Evolutionary conservation across 2,888 invertebrate species (phyloP), one percentile per base, ranked within the genome.

Genomic region (Eulithis testata): DNA sequence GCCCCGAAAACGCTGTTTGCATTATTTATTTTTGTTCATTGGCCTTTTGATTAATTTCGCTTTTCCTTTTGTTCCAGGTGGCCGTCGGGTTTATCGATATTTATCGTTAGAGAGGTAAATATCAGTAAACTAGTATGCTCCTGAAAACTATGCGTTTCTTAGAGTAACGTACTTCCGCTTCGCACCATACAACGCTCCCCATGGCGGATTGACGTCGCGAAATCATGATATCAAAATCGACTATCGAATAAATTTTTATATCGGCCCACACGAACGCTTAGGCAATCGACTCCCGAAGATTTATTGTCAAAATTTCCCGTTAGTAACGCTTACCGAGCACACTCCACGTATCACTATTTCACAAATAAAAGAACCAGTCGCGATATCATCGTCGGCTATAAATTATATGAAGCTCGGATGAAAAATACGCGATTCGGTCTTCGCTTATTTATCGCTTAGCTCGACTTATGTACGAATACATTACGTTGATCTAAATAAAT

Each of bases 51-150:
- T 93, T 93, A 93, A 93, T 93, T 93, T 93, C 86, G 93, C 93
- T 93, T 93, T 90, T 90, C 88, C 90, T 91, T 93, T 93, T 93
- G 93, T 93, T 93, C 81, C 93, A 93, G 93, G 90, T 93, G 88
- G 90, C 85, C 92, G 86, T 85, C 89, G 85, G 82, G 86, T 83
- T 84, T 87, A 80, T 85, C 83, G 80, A 85, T 85, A 81, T 79
- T 55, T 87, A 88, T 85, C 88, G 89, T 91, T 90, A 64, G 63
- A 64, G 63, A 61, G 65, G 65, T 65, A 67, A 68, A 50, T 67
- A 60, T 60, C 63, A 67, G 54, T 53, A 66, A 55, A 51, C 59
- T 60, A 73, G 73, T 66, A 62, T 62, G 62, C 66, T 74, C 66
- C 73, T 69, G 69, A 60, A 61, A 68, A 57, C 65, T 57, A 67